These are phyloP conservation scores for Parauchenoglanis ngamensis DNA, from an alignment of 2,797 vertebrate genomes.

Conservation along the genomic window DNA sequence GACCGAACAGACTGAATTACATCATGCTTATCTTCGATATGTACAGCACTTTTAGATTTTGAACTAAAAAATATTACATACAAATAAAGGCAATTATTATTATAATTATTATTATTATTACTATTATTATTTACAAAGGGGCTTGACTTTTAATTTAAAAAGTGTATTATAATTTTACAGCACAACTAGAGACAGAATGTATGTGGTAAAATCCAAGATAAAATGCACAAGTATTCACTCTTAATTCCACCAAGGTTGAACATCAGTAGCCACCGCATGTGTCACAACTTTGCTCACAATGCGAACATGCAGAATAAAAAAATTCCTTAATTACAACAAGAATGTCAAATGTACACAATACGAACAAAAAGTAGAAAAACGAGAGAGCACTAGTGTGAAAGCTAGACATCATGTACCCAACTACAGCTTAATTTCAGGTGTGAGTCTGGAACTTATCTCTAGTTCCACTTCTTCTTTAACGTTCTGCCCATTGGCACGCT, in stretches of 20 bases:
- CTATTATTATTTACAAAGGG: neutral
- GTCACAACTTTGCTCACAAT: conserved; percentile 14
- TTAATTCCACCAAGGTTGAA: neutral
- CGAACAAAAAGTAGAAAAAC: conserved; percentile 8
- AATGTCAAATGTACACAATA: conserved; percentile 24
- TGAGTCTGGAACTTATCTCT: neutral
- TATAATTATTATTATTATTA: neutral
- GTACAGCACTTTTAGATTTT: neutral
- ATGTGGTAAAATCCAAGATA: neutral
- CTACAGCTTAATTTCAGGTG: conserved; percentile 41
- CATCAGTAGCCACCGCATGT: conserved; percentile 12
- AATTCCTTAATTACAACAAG: neutral
- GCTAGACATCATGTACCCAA: neutral
- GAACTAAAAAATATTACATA: neutral
- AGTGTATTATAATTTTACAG: neutral
- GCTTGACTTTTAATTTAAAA: neutral
- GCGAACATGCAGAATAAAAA: conserved; percentile 37
- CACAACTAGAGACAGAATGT: conserved; percentile 7
- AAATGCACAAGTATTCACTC: conserved; percentile 18
- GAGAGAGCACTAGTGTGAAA: neutral
- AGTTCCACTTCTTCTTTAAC: conserved; percentile 28
- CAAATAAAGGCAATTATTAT: neutral
- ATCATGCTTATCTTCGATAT: neutral
- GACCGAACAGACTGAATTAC: neutral
- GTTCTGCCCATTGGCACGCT: conserved; percentile 45